Evolutionary conservation across 2,797 vertebrate genomes (phyloP).

Genomic region (Coendou prehensilis): DNA sequence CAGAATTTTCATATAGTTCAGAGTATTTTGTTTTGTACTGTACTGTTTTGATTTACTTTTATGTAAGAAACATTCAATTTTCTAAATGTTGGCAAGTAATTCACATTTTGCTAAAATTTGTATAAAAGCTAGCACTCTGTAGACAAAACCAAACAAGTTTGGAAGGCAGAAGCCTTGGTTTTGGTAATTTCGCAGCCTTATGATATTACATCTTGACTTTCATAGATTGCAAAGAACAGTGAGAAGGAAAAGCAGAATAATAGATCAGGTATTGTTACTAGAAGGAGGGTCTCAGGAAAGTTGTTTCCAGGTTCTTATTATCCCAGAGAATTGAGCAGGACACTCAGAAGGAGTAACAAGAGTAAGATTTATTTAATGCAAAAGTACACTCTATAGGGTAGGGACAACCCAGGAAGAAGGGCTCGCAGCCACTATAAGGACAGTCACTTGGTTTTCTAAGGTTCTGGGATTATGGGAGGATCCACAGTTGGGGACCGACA

Average conservation of each 20-base stretch:
- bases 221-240: background rate
- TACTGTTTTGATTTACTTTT: background rate
- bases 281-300: background rate
- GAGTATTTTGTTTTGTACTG: background rate
- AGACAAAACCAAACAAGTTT: background rate
- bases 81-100: constrained; percentile 5
- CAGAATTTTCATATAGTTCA: background rate
- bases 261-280: background rate
- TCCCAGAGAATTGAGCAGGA: background rate
- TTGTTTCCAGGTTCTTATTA: background rate
- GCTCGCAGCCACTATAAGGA: background rate
- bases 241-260: background rate
- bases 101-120: background rate
- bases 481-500: background rate
- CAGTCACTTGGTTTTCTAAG: background rate
- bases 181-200: background rate
- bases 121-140: background rate
- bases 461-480: background rate
- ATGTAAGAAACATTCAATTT: background rate
- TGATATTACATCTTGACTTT: background rate
- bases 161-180: background rate
- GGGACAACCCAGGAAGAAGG: background rate
- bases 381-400: background rate
- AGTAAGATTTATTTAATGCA: background rate
- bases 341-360: background rate